Conservation (phyloP, 2,888 invertebrate genomes). For the Phorcus lineatus region DNA sequence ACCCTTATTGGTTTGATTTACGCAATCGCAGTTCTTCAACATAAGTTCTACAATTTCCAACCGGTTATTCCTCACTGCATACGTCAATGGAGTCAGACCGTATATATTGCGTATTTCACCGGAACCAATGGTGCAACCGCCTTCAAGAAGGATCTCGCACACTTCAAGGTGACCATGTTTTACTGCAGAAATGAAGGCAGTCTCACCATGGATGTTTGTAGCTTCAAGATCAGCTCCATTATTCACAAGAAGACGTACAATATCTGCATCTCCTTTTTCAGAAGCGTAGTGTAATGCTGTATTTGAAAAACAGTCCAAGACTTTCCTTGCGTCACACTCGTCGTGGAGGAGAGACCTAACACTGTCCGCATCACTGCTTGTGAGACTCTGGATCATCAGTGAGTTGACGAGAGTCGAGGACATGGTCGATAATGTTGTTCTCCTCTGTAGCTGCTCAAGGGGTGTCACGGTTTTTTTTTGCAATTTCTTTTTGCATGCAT, state of each 20-base stretch:
- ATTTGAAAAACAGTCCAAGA: background rate
- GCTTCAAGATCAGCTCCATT: background rate
- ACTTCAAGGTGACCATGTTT: background rate
- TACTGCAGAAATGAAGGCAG: background rate
- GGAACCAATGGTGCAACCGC: background rate
- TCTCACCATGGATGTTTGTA: background rate
- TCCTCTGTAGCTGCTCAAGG: no score
- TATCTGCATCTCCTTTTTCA: background rate
- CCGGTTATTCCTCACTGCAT: background rate
- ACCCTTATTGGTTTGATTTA: background rate
- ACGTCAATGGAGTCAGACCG: background rate
- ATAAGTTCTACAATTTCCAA: background rate
- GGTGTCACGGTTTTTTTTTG: no score
- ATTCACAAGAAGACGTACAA: background rate
- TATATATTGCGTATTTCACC: background rate
- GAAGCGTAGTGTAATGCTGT: background rate
- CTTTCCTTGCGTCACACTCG: background rate
- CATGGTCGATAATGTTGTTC: background rate
- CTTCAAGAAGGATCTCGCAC: background rate
- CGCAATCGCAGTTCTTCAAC: background rate
- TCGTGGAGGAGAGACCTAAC: background rate
- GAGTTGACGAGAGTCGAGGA: background rate
- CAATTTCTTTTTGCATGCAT: no score
- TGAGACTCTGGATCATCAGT: background rate
- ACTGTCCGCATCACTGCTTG: background rate